Conservation (phyloP, 2,797 vertebrate species). For the Malurus splendens region DNA sequence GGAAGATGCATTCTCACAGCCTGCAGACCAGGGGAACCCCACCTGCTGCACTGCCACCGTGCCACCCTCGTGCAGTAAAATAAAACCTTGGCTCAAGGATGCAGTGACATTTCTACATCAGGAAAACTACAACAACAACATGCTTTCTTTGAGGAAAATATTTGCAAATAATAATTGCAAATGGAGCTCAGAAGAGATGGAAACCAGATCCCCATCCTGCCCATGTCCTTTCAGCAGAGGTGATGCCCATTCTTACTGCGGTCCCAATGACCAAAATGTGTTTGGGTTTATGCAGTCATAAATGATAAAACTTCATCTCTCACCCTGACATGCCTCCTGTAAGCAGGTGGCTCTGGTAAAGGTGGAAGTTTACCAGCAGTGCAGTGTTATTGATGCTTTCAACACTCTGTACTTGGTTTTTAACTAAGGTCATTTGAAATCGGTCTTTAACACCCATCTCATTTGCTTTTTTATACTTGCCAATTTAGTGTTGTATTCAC, state of each 20-base stretch:
- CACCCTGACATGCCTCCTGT: not conserved
- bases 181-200: not conserved
- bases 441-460: constrained; percentile 67
- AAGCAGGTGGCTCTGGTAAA: not conserved
- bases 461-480: constrained; percentile 72
- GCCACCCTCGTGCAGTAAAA: not conserved
- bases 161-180: not conserved
- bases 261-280: not conserved
- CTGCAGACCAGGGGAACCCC: not conserved
- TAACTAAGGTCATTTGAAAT: constrained; percentile 71
- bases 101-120: not conserved
- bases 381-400: constrained; percentile 19
- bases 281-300: accelerated
- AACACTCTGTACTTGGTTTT: constrained; percentile 56
- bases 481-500: constrained; percentile 70
- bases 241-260: accelerated
- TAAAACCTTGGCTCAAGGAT: not conserved
- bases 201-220: not conserved
- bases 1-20: not conserved
- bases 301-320: accelerated
- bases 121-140: not conserved
- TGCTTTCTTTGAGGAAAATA: not conserved
- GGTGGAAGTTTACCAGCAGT: not conserved
- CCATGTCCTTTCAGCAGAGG: not conserved
- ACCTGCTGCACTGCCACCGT: not conserved